Evolutionary conservation across 1,140 invertebrate species (phyloP).

Genomic region (Microplitis demolitor): DNA sequence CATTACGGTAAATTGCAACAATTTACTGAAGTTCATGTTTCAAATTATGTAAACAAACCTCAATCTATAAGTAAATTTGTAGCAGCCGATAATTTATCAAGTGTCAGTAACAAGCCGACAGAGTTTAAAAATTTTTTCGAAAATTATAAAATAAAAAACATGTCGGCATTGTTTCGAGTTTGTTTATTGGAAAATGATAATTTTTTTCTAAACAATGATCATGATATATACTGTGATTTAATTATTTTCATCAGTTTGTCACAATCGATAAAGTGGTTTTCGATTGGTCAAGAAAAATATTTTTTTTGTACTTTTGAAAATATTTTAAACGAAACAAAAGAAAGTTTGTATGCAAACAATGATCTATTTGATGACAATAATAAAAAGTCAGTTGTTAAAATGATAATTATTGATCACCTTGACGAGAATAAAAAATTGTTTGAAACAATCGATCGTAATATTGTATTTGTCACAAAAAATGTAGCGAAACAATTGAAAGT

Average conservation of each 20-base stretch:
- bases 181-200: too few relatives aligned
- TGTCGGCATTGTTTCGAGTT: too few relatives aligned
- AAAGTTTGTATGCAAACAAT: too few relatives aligned
- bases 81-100: too few relatives aligned
- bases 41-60: slow-evolving; percentile 5
- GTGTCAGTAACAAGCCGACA: too few relatives aligned
- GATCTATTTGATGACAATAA: too few relatives aligned
- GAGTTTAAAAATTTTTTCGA: too few relatives aligned
- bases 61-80: neutral
- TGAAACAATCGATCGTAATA: slow-evolving; percentile 5
- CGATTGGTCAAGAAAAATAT: neutral
- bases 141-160: too few relatives aligned
- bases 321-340: neutral
- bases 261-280: neutral
- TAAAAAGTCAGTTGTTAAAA: too few relatives aligned
- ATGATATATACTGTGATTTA: neutral
- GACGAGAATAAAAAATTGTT: neutral
- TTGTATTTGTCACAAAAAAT: slow-evolving; percentile 33
- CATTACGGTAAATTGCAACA: slow-evolving; percentile 46
- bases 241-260: neutral
- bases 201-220: neutral
- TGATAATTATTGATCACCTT: too few relatives aligned
- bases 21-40: slow-evolving; percentile 51
- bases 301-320: neutral
- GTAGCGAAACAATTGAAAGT: slow-evolving; percentile 46